Percentiles rank a stretch among this genome's conserved stretches.
Evolutionary conservation across 2,888 invertebrate genomes (phyloP).

Genomic region (Drosophila limbata): DNA sequence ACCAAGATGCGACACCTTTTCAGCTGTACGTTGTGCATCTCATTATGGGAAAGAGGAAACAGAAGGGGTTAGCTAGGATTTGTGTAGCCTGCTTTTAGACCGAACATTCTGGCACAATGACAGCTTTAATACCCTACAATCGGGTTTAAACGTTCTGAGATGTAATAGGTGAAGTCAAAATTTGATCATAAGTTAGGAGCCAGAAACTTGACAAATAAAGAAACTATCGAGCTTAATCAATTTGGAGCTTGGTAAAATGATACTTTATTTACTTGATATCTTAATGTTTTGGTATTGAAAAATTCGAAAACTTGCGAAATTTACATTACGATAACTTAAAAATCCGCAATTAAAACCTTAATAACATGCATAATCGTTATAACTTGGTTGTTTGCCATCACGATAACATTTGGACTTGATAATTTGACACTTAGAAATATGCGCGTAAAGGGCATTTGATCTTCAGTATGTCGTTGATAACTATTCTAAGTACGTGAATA

Average conservation of each 20-base stretch:
- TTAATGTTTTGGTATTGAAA: too few species aligned
- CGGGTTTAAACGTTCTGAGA: not conserved
- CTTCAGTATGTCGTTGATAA: not conserved
- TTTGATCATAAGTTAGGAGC: too few species aligned
- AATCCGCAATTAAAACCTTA: too few species aligned
- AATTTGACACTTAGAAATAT: not conserved
- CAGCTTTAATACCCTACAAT: constrained; percentile 13
- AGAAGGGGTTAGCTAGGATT: constrained; percentile 10
- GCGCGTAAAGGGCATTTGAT: not conserved
- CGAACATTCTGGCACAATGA: constrained; percentile 37
- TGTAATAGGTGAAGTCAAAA: not conserved
- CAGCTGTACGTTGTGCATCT: constrained; percentile 34
- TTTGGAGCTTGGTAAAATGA: too few species aligned
- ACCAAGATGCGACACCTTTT: constrained; percentile 28
- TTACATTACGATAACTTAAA: too few species aligned
- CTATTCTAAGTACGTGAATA: not conserved
- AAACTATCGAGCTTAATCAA: too few species aligned
- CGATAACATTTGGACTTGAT: too few species aligned
- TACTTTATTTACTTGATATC: too few species aligned
- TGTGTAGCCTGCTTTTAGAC: constrained; percentile 20
- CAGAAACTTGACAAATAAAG: too few species aligned
- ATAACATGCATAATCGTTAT: too few species aligned
- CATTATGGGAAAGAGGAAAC: constrained; percentile 28
- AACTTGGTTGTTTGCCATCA: too few species aligned
- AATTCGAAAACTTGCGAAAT: too few species aligned